Percentiles rank a stretch among this genome's conserved stretches.
These are phyloP conservation scores for Dolichomitus sp. DNA, from an alignment of 2,888 invertebrate genomes.

Conservation along the genomic window DNA sequence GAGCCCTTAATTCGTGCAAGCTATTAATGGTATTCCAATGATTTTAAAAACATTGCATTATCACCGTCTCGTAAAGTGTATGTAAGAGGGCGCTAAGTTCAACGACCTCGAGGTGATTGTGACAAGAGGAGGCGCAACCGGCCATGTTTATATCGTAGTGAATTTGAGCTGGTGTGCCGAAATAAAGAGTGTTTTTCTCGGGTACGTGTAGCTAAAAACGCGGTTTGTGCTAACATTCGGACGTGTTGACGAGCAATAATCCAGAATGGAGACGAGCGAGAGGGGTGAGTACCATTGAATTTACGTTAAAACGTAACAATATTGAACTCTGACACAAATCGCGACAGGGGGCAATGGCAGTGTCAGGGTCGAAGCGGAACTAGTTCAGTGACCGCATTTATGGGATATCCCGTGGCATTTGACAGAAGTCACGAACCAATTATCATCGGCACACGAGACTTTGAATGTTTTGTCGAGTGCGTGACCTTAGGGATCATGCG, in stretches of 20 bases:
- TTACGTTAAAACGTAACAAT: constrained; percentile 74
- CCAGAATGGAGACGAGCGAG: constrained; percentile 83
- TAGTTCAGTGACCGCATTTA: constrained; percentile 89
- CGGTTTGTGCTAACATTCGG: constrained; percentile 14
- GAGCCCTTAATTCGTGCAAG: constrained; percentile 13
- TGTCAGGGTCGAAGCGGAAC: constrained; percentile 89
- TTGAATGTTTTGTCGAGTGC: neutral
- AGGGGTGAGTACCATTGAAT: constrained; percentile 80
- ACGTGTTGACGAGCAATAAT: constrained; percentile 1
- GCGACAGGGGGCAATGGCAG: constrained; percentile 88
- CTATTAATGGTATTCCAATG: neutral
- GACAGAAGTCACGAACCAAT: neutral
- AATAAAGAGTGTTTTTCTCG: constrained; percentile 67
- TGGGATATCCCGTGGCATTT: constrained; percentile 37
- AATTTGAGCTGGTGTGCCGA: constrained; percentile 75
- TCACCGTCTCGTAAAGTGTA: neutral
- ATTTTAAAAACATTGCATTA: constrained; percentile 38
- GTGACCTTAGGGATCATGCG: neutral
- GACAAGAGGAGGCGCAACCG: constrained; percentile 81
- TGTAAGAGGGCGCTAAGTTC: constrained; percentile 75
- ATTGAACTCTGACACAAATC: constrained; percentile 84
- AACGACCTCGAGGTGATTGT: constrained; percentile 82
- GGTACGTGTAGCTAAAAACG: constrained; percentile 47
- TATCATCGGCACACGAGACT: neutral
- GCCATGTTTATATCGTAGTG: constrained; percentile 85